Percentiles rank a stretch among this genome's conserved stretches.
Conservation (phyloP, 2,113 vertebrate species). For the Onychostruthus taczanowskii region DNA sequence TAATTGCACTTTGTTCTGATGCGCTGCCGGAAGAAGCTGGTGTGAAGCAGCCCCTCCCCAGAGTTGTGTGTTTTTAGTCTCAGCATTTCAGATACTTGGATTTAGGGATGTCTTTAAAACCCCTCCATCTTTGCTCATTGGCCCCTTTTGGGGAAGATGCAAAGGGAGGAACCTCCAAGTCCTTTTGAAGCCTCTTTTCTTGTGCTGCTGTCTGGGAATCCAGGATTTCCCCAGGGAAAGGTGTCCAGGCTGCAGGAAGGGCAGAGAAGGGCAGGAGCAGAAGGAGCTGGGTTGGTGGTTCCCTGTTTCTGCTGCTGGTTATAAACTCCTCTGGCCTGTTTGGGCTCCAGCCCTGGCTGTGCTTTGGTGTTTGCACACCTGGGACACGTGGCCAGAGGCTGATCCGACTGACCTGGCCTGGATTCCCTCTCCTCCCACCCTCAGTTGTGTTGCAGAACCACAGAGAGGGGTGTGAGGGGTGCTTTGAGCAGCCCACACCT, state of each 20-base stretch:
- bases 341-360: fast-evolving
- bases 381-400: fast-evolving
- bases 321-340: fast-evolving
- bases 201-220: neutral
- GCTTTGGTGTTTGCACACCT: neutral
- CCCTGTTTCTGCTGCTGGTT: neutral
- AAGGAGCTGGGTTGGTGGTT: neutral
- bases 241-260: neutral
- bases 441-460: fast-evolving
- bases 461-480: fast-evolving
- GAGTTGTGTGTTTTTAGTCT: neutral
- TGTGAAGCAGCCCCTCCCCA: neutral
- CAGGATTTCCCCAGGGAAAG: neutral
- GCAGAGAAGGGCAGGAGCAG: neutral
- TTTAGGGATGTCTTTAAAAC: neutral
- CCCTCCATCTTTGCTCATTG: fast-evolving
- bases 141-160: neutral
- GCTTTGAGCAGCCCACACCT: fast-evolving
- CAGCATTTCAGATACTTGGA: slow-evolving; percentile 7
- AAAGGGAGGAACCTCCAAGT: neutral
- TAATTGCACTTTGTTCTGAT: slow-evolving; percentile 5
- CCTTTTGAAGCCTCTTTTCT: neutral
- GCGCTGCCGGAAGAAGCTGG: neutral
- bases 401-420: fast-evolving
- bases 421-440: neutral